Percentiles rank a stretch among this genome's conserved stretches.
phyloP scores from a whole-genome alignment of 2,888 invertebrate genomes.

The Microdon myrmicae region DNA sequence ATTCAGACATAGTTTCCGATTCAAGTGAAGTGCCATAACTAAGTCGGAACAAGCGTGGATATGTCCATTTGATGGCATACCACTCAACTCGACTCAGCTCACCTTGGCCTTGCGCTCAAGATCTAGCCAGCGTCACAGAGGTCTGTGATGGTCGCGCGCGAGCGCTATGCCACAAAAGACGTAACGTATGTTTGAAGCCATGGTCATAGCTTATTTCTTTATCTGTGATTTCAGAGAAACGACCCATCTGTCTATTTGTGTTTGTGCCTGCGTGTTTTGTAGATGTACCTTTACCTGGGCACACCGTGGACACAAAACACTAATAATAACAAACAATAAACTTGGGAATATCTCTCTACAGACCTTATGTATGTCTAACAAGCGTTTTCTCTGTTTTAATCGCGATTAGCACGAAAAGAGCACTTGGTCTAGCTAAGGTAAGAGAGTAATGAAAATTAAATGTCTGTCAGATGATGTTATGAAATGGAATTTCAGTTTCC shows the following conservation, averaged over 20 bases:
- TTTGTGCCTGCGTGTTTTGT: not conserved
- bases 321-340: conserved; percentile 53
- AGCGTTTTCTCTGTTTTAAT: conserved; percentile 48
- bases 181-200: conserved; percentile 15
- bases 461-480: not conserved
- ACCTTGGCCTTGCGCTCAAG: conserved; percentile 37
- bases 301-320: conserved; percentile 22
- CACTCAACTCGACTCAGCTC: conserved; percentile 15
- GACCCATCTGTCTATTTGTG: conserved; percentile 3
- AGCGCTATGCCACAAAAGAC: conserved; percentile 28
- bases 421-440: conserved; percentile 4
- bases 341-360: conserved; percentile 24
- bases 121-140: conserved; percentile 1
- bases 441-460: conserved; percentile 40
- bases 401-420: conserved; percentile 40
- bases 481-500: conserved; percentile 11
- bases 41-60: conserved; percentile 30
- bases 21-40: conserved; percentile 46
- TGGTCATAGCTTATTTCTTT: conserved; percentile 51
- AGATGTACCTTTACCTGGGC: conserved; percentile 4
- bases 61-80: conserved; percentile 19
- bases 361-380: conserved; percentile 38
- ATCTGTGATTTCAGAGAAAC: conserved; percentile 42
- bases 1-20: conserved; percentile 6
- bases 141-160: too few species aligned